Evolutionary conservation across 2,888 invertebrate species (phyloP), one percentile per base, ranked within the genome.

Genomic region (Hemithea aestivaria): DNA sequence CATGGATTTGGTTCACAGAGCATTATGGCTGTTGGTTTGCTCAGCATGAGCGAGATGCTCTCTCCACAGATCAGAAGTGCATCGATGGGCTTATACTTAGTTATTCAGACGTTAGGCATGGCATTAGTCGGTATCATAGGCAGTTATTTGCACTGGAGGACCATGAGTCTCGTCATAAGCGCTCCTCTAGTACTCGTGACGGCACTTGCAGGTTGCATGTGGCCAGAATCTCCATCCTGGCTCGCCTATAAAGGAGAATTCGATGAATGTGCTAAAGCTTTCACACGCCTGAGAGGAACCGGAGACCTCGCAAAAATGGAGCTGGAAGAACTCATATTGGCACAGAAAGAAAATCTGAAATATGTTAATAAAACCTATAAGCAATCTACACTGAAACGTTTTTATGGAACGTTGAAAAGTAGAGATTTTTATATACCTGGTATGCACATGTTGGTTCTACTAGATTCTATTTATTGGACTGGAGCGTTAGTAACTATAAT

Each of bases 141-240:
- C 2, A 29, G 45, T 6, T 53, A 34, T 20, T 9, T 49, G 6
- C 47, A 48, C 26, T 46, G 25, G 5, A 48, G 45, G 35, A 49
- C 40, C 0, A 36, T 53, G 2, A 40, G 45, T 27, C 6, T 25
- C 7, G 46, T 53, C 8, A 48, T 53, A 48, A 7, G 40, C 2
- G 12, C 27, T 0, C 51, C 51, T 1, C 27, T 39, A 10, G 27
- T 39, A 10, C 4, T 41, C 0, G 0, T 50, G 3, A 48, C 49
- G 4, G 6, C 45, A 5, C 6, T 30, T 0, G 22, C 48, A 8
- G 27, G 40, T 0, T 48, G 45, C 10, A 27, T 51, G 6, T 57
- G 55, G 53, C 53, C 53, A 0, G 54, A 57, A 24, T 54, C 57
- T 6, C 57, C 57, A 4, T 35, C 43, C 1, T 57, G 54, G 54